These are phyloP conservation scores for Ctenodactylus gundi DNA, from an alignment of 2,113 vertebrate species.

Conservation along the genomic window DNA sequence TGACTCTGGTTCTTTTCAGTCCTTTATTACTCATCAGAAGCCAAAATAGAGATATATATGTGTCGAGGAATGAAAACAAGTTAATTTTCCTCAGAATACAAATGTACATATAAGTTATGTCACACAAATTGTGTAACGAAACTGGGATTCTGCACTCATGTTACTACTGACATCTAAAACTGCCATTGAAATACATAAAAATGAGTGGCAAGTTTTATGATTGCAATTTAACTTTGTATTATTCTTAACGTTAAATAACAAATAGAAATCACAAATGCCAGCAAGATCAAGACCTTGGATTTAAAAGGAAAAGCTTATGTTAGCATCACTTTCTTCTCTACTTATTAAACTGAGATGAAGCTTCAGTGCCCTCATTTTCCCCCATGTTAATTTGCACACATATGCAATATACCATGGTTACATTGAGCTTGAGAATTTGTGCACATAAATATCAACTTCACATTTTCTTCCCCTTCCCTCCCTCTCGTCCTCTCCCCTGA, in stretches of 20 bases:
- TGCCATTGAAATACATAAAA: not conserved
- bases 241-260: not conserved
- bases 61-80: not conserved
- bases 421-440: no score
- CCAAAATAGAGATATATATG: not conserved
- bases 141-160: not conserved
- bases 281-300: not conserved
- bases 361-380: no score
- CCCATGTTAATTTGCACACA: no score
- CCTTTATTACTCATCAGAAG: not conserved
- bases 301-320: not conserved
- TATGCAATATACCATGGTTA: no score
- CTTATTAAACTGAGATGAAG: not conserved
- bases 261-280: not conserved
- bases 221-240: not conserved
- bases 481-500: no score
- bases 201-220: not conserved
- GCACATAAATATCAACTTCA: no score
- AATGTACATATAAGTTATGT: not conserved
- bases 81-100: not conserved
- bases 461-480: no score
- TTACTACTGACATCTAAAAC: conserved; percentile 5
- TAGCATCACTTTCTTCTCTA: not conserved
- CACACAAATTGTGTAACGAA: not conserved
- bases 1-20: not conserved